Base-by-base conservation (phyloP, 2,113 vertebrate genomes). In the Thinocorus orbignyianus region DNA sequence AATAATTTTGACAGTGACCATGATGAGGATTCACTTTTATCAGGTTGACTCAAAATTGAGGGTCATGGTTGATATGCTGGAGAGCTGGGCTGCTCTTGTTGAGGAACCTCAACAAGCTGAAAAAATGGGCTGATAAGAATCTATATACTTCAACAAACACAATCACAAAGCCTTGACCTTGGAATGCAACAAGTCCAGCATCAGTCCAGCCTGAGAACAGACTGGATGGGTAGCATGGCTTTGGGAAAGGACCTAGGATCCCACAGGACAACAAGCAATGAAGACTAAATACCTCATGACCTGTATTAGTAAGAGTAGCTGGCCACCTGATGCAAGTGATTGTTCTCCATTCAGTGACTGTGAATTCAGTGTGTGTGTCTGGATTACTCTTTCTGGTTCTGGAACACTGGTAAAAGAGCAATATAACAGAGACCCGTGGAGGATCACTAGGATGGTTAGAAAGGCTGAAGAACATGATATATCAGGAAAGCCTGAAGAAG, bases 21-120 rank as follows among this genome's bases (percentile, higher is more conserved):
- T 0, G 0, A 30, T 48, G 8, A 82, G 2, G 4, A 42, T 61
- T 86, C 25, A 91, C 7, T 3, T 4, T 6, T 51, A 13, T 44
- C 33, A 76, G 10, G 8, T 48, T 70, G 52, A 57, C 60, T 70
- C 55, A 23, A 69, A 16, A 41, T 9, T 54, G 19, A 7, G 13
- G 17, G 25, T 28, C 15, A 54, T 48, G 13, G 8, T 41, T n/a
- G 23, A 46, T 61, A 57, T 28, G 7, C 10, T 65, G 37, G 46
- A 79, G 22, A 37, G 7, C 3, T 55, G 28, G 28, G 48, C 9
- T 6, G 0, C 39, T 77, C 16, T 39, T 92, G 7, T 7, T 44
- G 7, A 49, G 23, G n/a, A 72, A 80, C 13, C 13, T 44, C 48
- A 90, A 55, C 3, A 41, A 73, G 8, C 4, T 46, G 41, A 7